Conservation (phyloP, 2,888 invertebrate species). For the Atethmia centrago region DNA sequence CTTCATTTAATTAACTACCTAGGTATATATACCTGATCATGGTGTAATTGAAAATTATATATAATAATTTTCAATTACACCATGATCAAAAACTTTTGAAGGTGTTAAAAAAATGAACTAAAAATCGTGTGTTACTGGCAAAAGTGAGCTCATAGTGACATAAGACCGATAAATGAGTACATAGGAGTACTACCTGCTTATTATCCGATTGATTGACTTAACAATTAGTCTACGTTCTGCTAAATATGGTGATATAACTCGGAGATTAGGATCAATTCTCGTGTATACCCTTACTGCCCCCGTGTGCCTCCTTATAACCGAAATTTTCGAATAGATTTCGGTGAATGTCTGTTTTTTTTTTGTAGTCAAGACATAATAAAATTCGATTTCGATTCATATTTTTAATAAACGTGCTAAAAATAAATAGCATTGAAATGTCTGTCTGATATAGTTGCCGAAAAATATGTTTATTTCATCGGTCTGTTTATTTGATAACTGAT, state of each 20-base stretch:
- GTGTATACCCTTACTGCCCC: not conserved
- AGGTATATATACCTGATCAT: not conserved
- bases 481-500: constrained; percentile 19
- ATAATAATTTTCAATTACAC: no score
- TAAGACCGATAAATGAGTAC: constrained; percentile 63
- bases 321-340: not conserved
- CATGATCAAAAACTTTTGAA: constrained; percentile 1
- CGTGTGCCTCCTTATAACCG: no score
- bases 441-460: not conserved
- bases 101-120: constrained; percentile 45
- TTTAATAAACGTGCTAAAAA: constrained; percentile 2
- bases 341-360: not conserved
- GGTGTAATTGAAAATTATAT: constrained; percentile 8
- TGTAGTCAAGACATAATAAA: not conserved
- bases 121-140: constrained; percentile 58
- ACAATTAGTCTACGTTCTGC: constrained; percentile 30
- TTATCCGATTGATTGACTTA: constrained; percentile 43
- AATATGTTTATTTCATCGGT: not conserved
- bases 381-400: not conserved
- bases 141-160: constrained; percentile 66
- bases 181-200: constrained; percentile 19
- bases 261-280: not conserved
- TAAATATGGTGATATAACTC: constrained; percentile 10
- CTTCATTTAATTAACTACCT: not conserved
- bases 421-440: constrained; percentile 14